These are phyloP conservation scores for Agapornis roseicollis DNA, from an alignment of 2,113 vertebrate species.

Conservation along the genomic window DNA sequence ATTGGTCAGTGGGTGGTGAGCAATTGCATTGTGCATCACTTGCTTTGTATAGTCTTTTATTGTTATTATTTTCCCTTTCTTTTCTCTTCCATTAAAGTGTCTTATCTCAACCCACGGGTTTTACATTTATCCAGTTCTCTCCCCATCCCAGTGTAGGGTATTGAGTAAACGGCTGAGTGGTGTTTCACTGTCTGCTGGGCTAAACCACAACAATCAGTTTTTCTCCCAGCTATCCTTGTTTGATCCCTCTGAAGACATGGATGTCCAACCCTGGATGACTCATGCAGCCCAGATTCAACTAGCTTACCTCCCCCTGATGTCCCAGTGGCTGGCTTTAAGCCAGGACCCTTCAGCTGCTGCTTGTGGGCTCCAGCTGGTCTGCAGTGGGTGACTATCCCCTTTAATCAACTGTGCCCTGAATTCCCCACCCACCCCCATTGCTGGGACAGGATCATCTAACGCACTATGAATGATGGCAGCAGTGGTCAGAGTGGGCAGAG, in stretches of 20 bases:
- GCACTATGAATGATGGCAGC: not conserved
- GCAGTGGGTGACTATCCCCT: not conserved
- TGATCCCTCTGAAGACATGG: not conserved
- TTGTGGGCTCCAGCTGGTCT: not conserved
- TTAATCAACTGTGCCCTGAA: not conserved
- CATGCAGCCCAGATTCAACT: not conserved
- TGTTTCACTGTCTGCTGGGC: not conserved
- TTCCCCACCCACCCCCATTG: not conserved
- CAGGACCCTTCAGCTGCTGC: slow-evolving; percentile 5
- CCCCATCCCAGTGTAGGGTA: not conserved
- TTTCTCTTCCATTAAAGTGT: not conserved
- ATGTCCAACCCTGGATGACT: not conserved
- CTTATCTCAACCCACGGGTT: not conserved
- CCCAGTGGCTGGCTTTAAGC: not conserved
- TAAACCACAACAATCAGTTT: not conserved
- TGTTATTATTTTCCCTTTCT: not conserved
- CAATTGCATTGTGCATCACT: not conserved
- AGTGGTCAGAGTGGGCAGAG: not conserved
- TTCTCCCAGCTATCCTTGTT: not conserved
- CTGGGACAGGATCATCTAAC: not conserved
- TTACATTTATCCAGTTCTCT: not conserved
- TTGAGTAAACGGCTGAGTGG: not conserved
- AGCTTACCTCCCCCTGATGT: not conserved
- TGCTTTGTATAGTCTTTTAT: not conserved
- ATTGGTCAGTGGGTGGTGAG: not conserved